Evolutionary conservation across 1,140 invertebrate genomes (phyloP).

Genomic region (Caenorhabditis elegans): WBcel235 BX284602.5:6857001-6857500

Average conservation of each 20-base stretch:
- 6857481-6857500: background rate
- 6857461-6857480: background rate
- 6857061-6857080: constrained; percentile 32
- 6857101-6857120: background rate
- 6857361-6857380: background rate
- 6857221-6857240: background rate
- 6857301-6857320: background rate
- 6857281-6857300: background rate
- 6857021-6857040: constrained; percentile 35
- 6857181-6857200: background rate
- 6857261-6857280: constrained; percentile 14
- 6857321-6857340: constrained; percentile 2
- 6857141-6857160: background rate
- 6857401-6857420: background rate
- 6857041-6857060: constrained; percentile 34
- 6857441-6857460: background rate
- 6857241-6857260: background rate
- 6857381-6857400: background rate
- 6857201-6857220: background rate
- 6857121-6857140: background rate
- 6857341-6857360: background rate
- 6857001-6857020: background rate
- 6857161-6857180: background rate
- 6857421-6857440: constrained; percentile 9
- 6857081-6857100: background rate